Base-by-base conservation (phyloP, 1,140 invertebrate genomes). In the Zelostemma sp. region DNA sequence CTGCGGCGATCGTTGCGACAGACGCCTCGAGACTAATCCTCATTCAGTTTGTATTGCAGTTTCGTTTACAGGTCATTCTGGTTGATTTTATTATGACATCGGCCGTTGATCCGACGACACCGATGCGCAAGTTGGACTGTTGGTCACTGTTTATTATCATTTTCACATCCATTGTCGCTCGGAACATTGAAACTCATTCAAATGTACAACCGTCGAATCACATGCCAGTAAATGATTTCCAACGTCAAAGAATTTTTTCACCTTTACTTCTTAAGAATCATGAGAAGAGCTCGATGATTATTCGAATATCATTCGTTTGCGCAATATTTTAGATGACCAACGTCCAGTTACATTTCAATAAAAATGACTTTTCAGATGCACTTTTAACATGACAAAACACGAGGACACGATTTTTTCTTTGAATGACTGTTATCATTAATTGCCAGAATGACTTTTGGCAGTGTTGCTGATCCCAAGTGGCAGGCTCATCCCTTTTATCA, bases 31-130 rank as follows among this genome's bases (percentile, higher is more conserved):
- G 49, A 64, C 65, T 74, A 79, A 80, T 78, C 65, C 53, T 57
- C 66, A 55, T 60, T 58, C 25, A 57, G 47, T 49, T 80, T 79
- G 53, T 74, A 76, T 83, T 79, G 62, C 76, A 80, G 78, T 68
- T 28, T 72, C 61, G 58, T 73, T 74, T 55, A 65, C 73, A 69
- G 81, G 80, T 82, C 80, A 85, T 85, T 85, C 82, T 84, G 82
- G 82, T 75, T 72, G 71, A 66, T 57, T 74, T 62, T 45, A 40
- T 56, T 60, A 43, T 38, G 2, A 38, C 60, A 28, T 68, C 38
- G 53, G 57, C 64, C 56, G 40, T 41, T 41, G 40, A 41, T 41
- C n/a, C 15, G 40, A 41, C 12, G 40, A 41, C 1, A 41, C 5
- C 15, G 40, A 41, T 41, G 40, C 57, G n/a, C 17, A 31, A 48